Evolutionary conservation across 2,797 vertebrate genomes (phyloP).

Genomic region (Arrhamphus sclerolepis): DNA sequence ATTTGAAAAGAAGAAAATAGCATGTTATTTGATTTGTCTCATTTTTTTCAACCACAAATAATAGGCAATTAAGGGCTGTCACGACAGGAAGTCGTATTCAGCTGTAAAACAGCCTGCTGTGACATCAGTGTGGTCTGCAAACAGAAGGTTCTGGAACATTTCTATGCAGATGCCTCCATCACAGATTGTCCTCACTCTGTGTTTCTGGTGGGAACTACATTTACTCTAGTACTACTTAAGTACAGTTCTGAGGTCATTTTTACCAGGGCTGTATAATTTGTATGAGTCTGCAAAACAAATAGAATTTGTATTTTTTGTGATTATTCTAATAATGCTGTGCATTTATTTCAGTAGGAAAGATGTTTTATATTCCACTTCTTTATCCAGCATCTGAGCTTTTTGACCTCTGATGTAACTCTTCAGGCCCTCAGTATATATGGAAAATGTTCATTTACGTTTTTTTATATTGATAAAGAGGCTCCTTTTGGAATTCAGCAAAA

Average conservation of each 20-base stretch:
- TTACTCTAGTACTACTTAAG: no score
- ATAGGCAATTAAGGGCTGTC: slow-evolving; percentile 5
- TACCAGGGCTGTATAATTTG: no score
- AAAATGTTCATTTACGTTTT: background rate
- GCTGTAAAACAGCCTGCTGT: background rate
- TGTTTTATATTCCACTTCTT: background rate
- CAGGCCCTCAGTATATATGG: no score
- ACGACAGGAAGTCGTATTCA: background rate
- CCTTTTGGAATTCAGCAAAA: background rate
- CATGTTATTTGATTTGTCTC: background rate
- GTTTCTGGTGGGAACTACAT: no score
- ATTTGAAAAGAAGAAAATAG: background rate
- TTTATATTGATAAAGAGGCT: background rate
- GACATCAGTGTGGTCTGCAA: background rate
- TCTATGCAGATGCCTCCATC: background rate
- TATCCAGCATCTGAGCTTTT: no score
- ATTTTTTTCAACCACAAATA: background rate
- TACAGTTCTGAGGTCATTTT: no score
- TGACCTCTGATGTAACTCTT: no score
- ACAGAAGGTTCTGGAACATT: background rate
- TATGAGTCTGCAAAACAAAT: no score
- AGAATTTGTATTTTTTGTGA: no score
- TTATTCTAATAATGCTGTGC: no score
- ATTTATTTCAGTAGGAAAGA: background rate
- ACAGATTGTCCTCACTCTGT: no score